A percentile compares a stretch with the other conserved stretches of the same genome.
phyloP scores from a whole-genome alignment of 2,113 vertebrate genomes.

The Mus pahari region DNA sequence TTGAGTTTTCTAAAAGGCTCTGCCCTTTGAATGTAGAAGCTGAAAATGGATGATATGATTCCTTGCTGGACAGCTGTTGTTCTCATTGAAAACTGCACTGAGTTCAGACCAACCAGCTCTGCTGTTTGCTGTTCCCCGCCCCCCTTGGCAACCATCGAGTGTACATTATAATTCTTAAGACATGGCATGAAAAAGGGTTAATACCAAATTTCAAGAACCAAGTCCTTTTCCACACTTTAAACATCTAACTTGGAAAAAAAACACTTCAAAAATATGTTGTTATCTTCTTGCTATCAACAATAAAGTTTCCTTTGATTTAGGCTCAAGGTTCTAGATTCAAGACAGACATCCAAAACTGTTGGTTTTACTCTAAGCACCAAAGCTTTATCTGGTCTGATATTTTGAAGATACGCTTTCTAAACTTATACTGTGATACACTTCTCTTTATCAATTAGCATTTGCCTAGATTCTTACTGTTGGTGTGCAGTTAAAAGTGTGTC shows the following conservation, averaged over 20 bases:
- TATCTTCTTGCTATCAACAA: neutral
- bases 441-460: neutral
- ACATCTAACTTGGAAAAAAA: constrained; percentile 71
- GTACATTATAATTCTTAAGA: constrained; percentile 78
- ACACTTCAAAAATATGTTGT: constrained; percentile 69
- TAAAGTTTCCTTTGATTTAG: constrained; percentile 62
- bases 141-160: constrained; percentile 61
- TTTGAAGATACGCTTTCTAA: constrained; percentile 52
- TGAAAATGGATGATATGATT: constrained; percentile 71
- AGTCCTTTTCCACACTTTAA: constrained; percentile 69
- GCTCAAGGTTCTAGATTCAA: constrained; percentile 42
- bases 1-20: constrained; percentile 78
- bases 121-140: constrained; percentile 17
- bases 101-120: constrained; percentile 72
- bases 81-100: constrained; percentile 65
- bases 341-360: constrained; percentile 45
- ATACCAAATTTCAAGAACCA: constrained; percentile 79
- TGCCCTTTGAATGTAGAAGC: constrained; percentile 75
- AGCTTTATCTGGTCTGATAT: neutral
- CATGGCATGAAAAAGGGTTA: constrained; percentile 74
- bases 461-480: constrained; percentile 8
- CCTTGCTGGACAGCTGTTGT: constrained; percentile 67
- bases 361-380: constrained; percentile 28
- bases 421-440: constrained; percentile 29
- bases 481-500: constrained; percentile 39